Percentiles rank a stretch among this genome's conserved stretches.
Evolutionary conservation across 2,797 vertebrate species (phyloP).

Genomic region (Oreochromis mossambicus): DNA sequence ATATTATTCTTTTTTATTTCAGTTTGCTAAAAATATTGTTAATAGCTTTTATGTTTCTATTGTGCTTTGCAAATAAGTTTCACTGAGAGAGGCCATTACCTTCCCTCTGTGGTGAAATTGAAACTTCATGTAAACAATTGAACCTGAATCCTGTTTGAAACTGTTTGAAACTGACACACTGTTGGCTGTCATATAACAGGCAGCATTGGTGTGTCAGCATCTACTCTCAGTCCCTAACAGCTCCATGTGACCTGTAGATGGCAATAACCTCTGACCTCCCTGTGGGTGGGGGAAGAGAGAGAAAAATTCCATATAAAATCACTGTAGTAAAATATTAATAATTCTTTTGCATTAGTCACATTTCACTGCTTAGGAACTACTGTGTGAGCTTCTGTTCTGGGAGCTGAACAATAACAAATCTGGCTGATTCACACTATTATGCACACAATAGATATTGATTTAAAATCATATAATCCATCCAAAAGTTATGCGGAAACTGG

Average conservation of each 20-base stretch:
- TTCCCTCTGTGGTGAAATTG: not conserved
- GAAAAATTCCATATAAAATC: not conserved
- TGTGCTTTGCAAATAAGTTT: not conserved
- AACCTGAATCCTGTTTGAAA: not conserved
- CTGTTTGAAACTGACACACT: not conserved
- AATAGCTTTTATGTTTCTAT: not conserved
- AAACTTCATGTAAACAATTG: not conserved
- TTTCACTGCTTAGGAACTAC: not conserved
- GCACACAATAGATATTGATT: constrained; percentile 20
- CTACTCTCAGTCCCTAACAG: not conserved
- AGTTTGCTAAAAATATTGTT: not conserved
- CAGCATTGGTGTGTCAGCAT: not conserved
- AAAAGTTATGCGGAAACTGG: constrained; percentile 1
- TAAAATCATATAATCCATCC: constrained; percentile 7
- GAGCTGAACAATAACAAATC: not conserved
- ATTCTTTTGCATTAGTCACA: not conserved
- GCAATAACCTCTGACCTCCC: constrained; percentile 8
- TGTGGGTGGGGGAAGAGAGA: not conserved
- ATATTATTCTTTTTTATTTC: not conserved
- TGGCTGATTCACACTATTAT: constrained; percentile 15
- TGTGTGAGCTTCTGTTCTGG: not conserved
- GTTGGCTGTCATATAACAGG: not conserved
- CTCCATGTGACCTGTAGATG: not conserved
- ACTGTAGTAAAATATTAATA: not conserved
- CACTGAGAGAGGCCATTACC: not conserved